Evolutionary conservation across 1,140 invertebrate genomes (phyloP).

Genomic region (Drosophila sucinea): DNA sequence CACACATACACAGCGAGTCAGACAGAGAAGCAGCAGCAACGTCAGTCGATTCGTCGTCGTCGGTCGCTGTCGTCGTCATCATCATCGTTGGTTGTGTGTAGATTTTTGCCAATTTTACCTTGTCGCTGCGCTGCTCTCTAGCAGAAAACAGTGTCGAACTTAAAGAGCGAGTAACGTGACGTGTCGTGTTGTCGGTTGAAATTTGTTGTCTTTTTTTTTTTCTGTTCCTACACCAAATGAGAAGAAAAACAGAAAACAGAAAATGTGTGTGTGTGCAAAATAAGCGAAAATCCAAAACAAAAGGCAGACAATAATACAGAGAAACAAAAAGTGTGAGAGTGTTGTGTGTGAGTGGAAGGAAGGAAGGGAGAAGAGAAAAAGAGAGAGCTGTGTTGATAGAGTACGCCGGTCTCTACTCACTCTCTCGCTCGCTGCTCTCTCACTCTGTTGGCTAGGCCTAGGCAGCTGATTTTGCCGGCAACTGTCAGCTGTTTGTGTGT

Average conservation of each 20-base stretch:
- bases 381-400: constrained; percentile 21
- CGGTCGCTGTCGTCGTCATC: constrained; percentile 32
- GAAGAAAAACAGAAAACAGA: constrained; percentile 24
- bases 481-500: constrained; percentile 66
- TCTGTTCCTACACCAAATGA: constrained; percentile 30
- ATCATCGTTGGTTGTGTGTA: constrained; percentile 38
- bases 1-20: constrained; percentile 22
- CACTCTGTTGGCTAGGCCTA: constrained; percentile 6
- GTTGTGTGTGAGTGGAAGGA: background rate
- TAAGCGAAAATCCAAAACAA: constrained; percentile 49
- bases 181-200: constrained; percentile 68
- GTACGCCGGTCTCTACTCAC: constrained; percentile 7
- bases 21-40: constrained; percentile 27
- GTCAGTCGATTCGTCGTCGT: constrained; percentile 28
- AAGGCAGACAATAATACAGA: constrained; percentile 35
- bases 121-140: constrained; percentile 60
- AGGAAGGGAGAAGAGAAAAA: background rate
- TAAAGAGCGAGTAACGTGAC: constrained; percentile 81
- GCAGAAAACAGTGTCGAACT: constrained; percentile 72
- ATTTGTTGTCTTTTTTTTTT: constrained; percentile 40
- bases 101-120: constrained; percentile 77
- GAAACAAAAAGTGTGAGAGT: constrained; percentile 26
- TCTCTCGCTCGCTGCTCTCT: constrained; percentile 7
- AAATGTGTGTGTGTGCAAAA: constrained; percentile 19
- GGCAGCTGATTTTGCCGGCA: constrained; percentile 77